These are phyloP conservation scores for Cyphomyrus plagiostoma DNA, from an alignment of 2,113 vertebrate species.

Conservation along the genomic window DNA sequence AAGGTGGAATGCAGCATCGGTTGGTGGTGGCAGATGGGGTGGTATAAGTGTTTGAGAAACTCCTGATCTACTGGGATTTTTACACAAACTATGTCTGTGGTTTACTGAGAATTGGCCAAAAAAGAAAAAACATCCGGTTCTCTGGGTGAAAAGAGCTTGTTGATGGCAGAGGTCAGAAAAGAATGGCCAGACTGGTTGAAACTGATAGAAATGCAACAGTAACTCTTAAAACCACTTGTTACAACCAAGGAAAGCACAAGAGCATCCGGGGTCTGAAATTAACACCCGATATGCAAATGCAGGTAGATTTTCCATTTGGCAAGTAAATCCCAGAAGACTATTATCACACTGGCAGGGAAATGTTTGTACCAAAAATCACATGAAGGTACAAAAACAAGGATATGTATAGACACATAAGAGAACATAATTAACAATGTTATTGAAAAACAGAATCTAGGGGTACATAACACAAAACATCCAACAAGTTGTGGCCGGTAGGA, in stretches of 20 bases:
- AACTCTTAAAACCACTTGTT: background rate
- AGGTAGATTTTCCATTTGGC: background rate
- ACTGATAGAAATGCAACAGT: background rate
- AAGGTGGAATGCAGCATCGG: background rate
- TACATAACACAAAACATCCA: background rate
- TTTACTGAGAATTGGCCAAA: background rate
- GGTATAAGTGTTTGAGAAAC: background rate
- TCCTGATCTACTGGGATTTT: background rate
- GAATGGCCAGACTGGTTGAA: background rate
- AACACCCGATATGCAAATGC: background rate
- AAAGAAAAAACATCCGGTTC: background rate
- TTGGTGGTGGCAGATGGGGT: background rate
- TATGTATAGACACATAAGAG: too few relatives aligned
- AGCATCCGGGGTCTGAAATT: background rate
- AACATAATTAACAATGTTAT: too few relatives aligned
- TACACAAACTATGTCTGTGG: background rate
- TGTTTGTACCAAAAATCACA: too few relatives aligned
- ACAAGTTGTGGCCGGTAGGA: background rate
- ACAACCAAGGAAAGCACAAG: background rate
- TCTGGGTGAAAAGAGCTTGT: background rate
- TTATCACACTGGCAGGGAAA: too few relatives aligned
- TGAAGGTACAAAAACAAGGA: too few relatives aligned
- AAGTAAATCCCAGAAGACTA: background rate
- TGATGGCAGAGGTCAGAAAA: background rate
- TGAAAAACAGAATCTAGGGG: too few relatives aligned